These are phyloP conservation scores for Synchiropus splendidus DNA, from an alignment of 2,113 vertebrate genomes.

Conservation along the genomic window DNA sequence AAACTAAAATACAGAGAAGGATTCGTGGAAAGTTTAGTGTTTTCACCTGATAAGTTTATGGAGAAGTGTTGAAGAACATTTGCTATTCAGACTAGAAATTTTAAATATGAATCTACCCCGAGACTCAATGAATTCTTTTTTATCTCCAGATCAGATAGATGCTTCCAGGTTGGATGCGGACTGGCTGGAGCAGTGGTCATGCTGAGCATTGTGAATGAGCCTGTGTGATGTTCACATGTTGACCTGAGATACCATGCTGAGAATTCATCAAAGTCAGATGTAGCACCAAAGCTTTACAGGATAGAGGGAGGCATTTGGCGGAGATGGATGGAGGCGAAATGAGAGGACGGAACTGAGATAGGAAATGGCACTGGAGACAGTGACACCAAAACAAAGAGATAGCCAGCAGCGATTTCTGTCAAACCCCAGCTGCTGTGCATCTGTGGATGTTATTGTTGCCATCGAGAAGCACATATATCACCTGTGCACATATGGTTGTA, in stretches of 20 bases:
- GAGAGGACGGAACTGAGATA: background rate
- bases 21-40: too few relatives aligned
- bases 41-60: too few relatives aligned
- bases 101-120: background rate
- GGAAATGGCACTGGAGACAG: too few relatives aligned
- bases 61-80: too few relatives aligned
- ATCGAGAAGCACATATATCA: constrained; percentile 7
- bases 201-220: constrained; percentile 7
- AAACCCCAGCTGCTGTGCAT: constrained; percentile 38
- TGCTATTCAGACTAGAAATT: too few relatives aligned
- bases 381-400: constrained; percentile 1
- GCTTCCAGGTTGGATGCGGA: constrained; percentile 2
- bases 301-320: background rate
- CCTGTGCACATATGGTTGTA: constrained; percentile 5
- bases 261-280: background rate
- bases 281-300: background rate
- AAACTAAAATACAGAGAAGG: too few relatives aligned
- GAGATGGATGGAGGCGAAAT: constrained; percentile 3
- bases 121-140: constrained; percentile 13
- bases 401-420: constrained; percentile 30
- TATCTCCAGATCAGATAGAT: constrained; percentile 22
- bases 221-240: constrained; percentile 7
- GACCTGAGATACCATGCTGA: constrained; percentile 8
- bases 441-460: constrained; percentile 12
- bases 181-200: background rate